phyloP scores from a whole-genome alignment of 1,140 invertebrate genomes.

The Cotesia vestalis region DNA sequence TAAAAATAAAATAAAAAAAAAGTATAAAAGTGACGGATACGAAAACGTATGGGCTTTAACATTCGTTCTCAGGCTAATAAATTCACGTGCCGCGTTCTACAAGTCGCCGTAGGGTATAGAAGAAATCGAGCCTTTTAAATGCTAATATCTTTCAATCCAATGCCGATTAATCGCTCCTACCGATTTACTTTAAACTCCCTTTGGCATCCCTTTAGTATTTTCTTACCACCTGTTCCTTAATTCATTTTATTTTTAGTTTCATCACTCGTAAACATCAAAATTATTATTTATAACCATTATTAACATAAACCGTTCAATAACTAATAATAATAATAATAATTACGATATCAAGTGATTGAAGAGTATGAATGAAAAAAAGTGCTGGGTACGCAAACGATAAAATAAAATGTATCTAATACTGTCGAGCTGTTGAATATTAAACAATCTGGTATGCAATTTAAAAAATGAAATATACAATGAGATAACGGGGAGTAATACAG shows the following conservation, averaged over 20 bases:
- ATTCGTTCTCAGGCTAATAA: slow-evolving; percentile 41
- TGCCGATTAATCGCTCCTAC: slow-evolving; percentile 41
- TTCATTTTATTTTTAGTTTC: no score
- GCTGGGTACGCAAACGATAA: background rate
- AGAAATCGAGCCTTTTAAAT: slow-evolving; percentile 43
- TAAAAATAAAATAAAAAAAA: background rate
- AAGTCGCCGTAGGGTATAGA: slow-evolving; percentile 33
- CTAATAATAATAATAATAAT: no score
- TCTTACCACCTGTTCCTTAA: no score
- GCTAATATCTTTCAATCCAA: slow-evolving; percentile 40
- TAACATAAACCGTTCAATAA: no score
- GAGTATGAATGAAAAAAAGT: no score
- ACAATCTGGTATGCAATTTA: background rate
- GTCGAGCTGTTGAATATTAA: slow-evolving; percentile 10
- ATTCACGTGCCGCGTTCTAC: slow-evolving; percentile 38
- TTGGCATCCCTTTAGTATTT: slow-evolving; percentile 11
- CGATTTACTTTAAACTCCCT: slow-evolving; percentile 37
- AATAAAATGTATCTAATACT: background rate
- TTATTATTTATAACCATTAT: no score
- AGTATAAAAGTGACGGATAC: slow-evolving; percentile 10
- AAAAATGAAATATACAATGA: slow-evolving; percentile 14
- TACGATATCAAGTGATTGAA: no score
- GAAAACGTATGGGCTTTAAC: slow-evolving; percentile 36
- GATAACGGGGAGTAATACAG: slow-evolving; percentile 31
- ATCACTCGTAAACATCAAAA: no score